These are phyloP conservation scores for Drosophila pseudotakahashii DNA, from an alignment of 2,888 invertebrate species.

Conservation along the genomic window DNA sequence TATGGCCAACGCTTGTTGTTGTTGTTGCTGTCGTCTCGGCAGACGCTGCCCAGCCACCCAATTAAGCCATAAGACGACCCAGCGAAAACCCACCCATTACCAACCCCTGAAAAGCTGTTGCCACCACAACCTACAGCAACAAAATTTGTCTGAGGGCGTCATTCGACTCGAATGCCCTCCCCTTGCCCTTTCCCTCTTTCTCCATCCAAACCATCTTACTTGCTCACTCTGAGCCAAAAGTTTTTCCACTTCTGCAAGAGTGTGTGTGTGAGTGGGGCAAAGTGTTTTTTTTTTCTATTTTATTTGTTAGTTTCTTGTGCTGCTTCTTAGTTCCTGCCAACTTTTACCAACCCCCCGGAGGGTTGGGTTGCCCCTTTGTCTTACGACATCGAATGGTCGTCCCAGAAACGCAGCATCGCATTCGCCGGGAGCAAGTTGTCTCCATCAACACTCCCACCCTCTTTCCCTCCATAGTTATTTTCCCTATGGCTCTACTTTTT, in stretches of 20 bases:
- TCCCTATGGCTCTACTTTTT: slow-evolving; percentile 6
- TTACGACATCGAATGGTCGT: slow-evolving; percentile 43
- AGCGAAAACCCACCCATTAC: slow-evolving; percentile 24
- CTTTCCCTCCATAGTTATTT: slow-evolving; percentile 15
- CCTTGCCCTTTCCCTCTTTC: slow-evolving; percentile 30
- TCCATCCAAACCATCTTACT: background rate
- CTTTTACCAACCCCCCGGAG: slow-evolving; percentile 20
- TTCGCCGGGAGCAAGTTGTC: slow-evolving; percentile 15
- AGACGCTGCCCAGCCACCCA: slow-evolving; percentile 78
- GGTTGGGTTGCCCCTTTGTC: slow-evolving; percentile 42
- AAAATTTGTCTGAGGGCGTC: slow-evolving; percentile 77
- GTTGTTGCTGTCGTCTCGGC: slow-evolving; percentile 59
- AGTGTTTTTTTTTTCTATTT: slow-evolving; percentile 20
- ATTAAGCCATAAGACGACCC: slow-evolving; percentile 71
- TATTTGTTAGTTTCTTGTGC: slow-evolving; percentile 36
- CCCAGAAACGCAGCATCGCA: slow-evolving; percentile 22
- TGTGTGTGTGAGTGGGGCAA: slow-evolving; percentile 16
- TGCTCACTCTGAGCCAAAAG: slow-evolving; percentile 4
- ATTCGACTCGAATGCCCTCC: slow-evolving; percentile 36
- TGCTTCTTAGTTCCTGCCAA: slow-evolving; percentile 24
- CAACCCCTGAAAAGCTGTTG: slow-evolving; percentile 27
- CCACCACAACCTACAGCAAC: slow-evolving; percentile 82
- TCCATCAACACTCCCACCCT: slow-evolving; percentile 1
- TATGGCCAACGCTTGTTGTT: slow-evolving; percentile 49
- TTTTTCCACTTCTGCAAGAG: slow-evolving; percentile 17